A percentile compares a stretch with the other conserved stretches of the same genome.
These are phyloP conservation scores for Gila orcuttii DNA, from an alignment of 2,113 vertebrate species.

Conservation along the genomic window DNA sequence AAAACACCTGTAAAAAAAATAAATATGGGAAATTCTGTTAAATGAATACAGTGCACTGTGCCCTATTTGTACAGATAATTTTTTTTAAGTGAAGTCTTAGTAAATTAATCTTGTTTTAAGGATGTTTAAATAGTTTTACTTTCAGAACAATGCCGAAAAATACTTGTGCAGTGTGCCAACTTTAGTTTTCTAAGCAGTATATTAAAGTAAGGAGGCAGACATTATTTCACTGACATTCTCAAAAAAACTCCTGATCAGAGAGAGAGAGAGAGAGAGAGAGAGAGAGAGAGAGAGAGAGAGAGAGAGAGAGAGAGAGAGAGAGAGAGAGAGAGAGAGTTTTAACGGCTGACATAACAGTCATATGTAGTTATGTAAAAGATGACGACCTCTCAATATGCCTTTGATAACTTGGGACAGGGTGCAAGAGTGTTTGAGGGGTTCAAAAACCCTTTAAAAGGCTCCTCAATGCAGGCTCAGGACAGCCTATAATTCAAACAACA, in stretches of 20 bases:
- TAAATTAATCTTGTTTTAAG: background rate
- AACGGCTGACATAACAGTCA: background rate
- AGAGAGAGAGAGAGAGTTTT: background rate
- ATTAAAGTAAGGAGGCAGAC: background rate
- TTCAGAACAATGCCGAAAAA: background rate
- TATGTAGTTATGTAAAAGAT: background rate
- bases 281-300: too few relatives aligned
- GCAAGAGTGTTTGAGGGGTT: conserved; percentile 32
- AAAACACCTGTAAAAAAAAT: too few relatives aligned
- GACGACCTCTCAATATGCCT: background rate
- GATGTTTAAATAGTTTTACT: background rate
- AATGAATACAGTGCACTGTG: too few relatives aligned
- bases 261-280: background rate
- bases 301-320: too few relatives aligned
- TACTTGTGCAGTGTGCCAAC: background rate
- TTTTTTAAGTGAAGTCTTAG: too few relatives aligned
- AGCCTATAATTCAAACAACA: conserved; percentile 32
- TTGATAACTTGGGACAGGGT: background rate
- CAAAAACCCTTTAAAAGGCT: conserved; percentile 13
- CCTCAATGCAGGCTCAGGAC: conserved; percentile 35
- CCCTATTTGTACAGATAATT: too few relatives aligned
- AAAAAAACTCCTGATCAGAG: background rate
- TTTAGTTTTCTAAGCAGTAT: background rate
- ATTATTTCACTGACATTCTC: background rate
- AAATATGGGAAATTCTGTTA: too few relatives aligned